phyloP scores from a whole-genome alignment of 2,888 invertebrate genomes.

The Limnephilus auricula region DNA sequence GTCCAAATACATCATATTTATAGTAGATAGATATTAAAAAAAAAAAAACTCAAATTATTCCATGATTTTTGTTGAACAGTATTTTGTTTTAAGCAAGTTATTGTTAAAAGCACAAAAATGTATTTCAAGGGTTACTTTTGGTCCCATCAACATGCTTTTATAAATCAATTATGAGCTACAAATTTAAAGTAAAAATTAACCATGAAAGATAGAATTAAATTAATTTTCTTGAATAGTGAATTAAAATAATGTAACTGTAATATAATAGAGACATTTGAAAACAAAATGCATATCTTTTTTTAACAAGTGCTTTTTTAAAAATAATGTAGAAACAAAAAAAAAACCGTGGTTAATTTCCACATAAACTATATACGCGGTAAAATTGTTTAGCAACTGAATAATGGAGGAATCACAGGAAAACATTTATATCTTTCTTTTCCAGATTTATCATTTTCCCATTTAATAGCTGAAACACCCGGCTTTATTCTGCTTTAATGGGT shows the following conservation, averaged over 20 bases:
- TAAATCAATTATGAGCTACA: background rate
- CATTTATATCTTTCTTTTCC: no score
- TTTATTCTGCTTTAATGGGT: no score
- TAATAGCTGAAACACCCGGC: no score
- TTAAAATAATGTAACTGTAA: background rate
- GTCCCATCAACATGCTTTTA: slow-evolving; percentile 32
- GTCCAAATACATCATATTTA: background rate
- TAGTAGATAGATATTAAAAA: background rate
- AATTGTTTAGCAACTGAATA: background rate
- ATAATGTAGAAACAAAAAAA: background rate
- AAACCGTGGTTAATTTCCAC: background rate
- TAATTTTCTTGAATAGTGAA: background rate
- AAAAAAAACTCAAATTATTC: background rate
- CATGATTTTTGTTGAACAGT: background rate
- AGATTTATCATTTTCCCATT: no score
- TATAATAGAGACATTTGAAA: background rate
- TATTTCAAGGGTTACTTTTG: slow-evolving; percentile 9
- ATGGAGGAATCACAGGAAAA: no score
- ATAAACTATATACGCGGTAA: background rate
- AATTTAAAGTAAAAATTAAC: background rate
- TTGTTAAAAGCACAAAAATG: background rate
- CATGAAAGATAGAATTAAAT: background rate
- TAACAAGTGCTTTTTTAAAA: background rate
- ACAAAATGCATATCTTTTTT: background rate
- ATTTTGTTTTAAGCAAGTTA: background rate